phyloP scores from a whole-genome alignment of 2,888 invertebrate species.

The Incurvaria masculella region DNA sequence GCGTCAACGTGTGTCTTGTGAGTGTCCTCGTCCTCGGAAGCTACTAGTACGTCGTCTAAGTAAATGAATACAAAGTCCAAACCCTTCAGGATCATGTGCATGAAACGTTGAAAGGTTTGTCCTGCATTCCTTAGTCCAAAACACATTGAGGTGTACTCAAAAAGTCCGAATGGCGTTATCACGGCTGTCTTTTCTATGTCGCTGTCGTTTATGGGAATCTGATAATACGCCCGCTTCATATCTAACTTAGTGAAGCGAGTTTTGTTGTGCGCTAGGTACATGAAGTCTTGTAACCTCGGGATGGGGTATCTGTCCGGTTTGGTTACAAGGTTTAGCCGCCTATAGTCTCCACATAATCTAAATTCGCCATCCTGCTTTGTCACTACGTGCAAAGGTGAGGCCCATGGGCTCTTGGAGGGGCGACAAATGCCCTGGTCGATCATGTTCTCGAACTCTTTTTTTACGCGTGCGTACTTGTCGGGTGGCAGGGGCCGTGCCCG shows the following conservation, averaged over 20 bases:
- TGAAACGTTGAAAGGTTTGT: slow-evolving; percentile 27
- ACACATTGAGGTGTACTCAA: slow-evolving; percentile 23
- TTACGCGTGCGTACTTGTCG: slow-evolving; percentile 3
- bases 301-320: slow-evolving; percentile 24
- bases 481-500: slow-evolving; percentile 16
- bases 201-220: slow-evolving; percentile 23
- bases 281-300: slow-evolving; percentile 23
- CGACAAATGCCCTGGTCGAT: slow-evolving; percentile 28
- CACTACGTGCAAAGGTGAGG: slow-evolving; percentile 25
- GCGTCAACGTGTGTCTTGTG: slow-evolving; percentile 11
- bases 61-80: slow-evolving; percentile 20
- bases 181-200: slow-evolving; percentile 29
- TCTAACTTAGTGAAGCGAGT: slow-evolving; percentile 22
- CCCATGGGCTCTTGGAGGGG: slow-evolving; percentile 30
- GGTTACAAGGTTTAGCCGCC: slow-evolving; percentile 23
- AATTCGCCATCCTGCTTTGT: slow-evolving; percentile 18
- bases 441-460: slow-evolving; percentile 23
- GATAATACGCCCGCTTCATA: slow-evolving; percentile 24
- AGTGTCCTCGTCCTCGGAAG: slow-evolving; percentile 10
- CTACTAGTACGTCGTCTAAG: slow-evolving; percentile 23
- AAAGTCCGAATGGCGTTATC: slow-evolving; percentile 24
- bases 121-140: slow-evolving; percentile 25
- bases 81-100: too few species aligned
- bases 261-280: slow-evolving; percentile 14
- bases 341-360: slow-evolving; percentile 26